A percentile compares a stretch with the other conserved stretches of the same genome.
These are phyloP conservation scores for Umimayanthus kanabou DNA, from an alignment of 92 coral and sea anemone species.

Conservation along the genomic window DNA sequence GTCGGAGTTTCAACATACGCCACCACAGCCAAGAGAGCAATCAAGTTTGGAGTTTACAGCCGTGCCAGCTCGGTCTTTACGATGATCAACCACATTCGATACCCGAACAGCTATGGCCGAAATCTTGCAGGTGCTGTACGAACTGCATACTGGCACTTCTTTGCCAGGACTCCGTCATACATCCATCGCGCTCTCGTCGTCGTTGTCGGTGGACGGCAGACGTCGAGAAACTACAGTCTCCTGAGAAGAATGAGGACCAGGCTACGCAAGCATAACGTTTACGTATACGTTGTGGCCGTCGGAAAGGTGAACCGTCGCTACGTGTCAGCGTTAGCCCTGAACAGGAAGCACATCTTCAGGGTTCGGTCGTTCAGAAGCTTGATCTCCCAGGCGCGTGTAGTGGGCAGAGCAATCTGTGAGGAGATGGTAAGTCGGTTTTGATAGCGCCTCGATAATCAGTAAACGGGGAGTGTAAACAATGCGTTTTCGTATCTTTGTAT, in stretches of 20 bases:
- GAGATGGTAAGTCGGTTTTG: slow-evolving; percentile 32
- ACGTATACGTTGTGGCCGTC: slow-evolving; percentile 9
- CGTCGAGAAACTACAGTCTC: slow-evolving; percentile 18
- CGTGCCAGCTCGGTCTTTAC: neutral
- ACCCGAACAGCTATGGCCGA: slow-evolving; percentile 66
- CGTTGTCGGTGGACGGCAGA: slow-evolving; percentile 64
- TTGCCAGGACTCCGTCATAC: slow-evolving; percentile 71
- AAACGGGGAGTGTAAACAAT: too few relatives aligned
- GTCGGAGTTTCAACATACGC: slow-evolving; percentile 83
- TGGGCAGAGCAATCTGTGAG: slow-evolving; percentile 41
- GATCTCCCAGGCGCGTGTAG: slow-evolving; percentile 19
- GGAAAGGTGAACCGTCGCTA: slow-evolving; percentile 21
- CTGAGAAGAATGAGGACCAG: neutral
- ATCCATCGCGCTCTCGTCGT: slow-evolving; percentile 81
- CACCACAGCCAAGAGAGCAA: slow-evolving; percentile 50
- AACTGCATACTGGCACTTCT: slow-evolving; percentile 64
- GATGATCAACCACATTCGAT: slow-evolving; percentile 45
- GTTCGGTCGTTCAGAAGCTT: slow-evolving; percentile 16
- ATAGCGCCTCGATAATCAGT: too few relatives aligned
- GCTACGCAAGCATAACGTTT: slow-evolving; percentile 22
- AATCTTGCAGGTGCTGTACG: slow-evolving; percentile 71
- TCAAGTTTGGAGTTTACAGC: slow-evolving; percentile 47
- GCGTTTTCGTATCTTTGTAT: too few relatives aligned
- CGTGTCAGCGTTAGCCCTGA: slow-evolving; percentile 5
- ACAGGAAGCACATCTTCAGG: slow-evolving; percentile 19